Conservation (phyloP, 1,140 invertebrate species). For the Drosophila trapezifrons region DNA sequence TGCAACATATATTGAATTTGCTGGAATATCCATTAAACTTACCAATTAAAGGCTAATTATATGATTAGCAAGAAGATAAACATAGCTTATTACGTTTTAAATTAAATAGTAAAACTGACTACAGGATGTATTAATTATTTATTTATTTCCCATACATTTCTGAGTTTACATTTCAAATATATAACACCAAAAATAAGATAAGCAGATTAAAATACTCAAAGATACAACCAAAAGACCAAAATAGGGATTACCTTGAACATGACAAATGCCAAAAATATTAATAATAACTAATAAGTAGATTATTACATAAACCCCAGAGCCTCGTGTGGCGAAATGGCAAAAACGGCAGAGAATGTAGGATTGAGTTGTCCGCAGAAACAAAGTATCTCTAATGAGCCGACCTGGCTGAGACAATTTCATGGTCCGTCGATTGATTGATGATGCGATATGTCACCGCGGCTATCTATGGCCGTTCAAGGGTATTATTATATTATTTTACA, state of each 20-base stretch:
- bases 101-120: too few relatives aligned
- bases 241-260: neutral
- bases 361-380: conserved; percentile 28
- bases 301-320: neutral
- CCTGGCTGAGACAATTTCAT: conserved; percentile 35
- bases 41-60: too few relatives aligned
- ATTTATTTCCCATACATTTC: too few relatives aligned
- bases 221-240: neutral
- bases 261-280: neutral
- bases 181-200: neutral
- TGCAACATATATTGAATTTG: too few relatives aligned
- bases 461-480: conserved; percentile 11
- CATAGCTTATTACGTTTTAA: too few relatives aligned
- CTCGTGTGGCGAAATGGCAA: neutral
- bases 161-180: too few relatives aligned
- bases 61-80: too few relatives aligned
- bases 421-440: conserved; percentile 41
- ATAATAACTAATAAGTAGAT: neutral
- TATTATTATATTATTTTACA: conserved; percentile 21
- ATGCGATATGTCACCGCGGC: conserved; percentile 39
- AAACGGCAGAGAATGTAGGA: conserved; percentile 2
- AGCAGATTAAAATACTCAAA: neutral
- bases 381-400: conserved; percentile 33
- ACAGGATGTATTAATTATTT: too few relatives aligned
- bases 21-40: too few relatives aligned